phyloP scores from a whole-genome alignment of 2,113 vertebrate species.

The Bucco capensis region DNA sequence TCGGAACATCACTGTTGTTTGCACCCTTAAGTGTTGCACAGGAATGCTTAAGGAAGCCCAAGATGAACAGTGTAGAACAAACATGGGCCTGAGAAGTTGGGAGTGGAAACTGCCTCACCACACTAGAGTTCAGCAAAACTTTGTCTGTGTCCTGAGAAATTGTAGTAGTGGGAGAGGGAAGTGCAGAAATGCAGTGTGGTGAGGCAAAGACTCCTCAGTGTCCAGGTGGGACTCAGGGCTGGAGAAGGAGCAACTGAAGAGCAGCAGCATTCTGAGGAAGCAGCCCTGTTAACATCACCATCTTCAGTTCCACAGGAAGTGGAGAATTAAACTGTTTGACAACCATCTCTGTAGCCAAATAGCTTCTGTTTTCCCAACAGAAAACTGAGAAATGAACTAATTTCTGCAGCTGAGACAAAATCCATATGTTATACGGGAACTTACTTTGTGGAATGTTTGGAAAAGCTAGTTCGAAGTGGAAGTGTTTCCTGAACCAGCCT shows the following conservation, averaged over 20 bases:
- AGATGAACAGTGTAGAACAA: background rate
- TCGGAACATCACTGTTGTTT: background rate
- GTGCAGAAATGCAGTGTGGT: background rate
- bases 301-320: background rate
- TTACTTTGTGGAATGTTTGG: constrained; percentile 1
- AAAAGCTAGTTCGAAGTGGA: constrained; percentile 28
- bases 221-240: background rate
- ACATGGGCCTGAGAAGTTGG: background rate
- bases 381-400: background rate
- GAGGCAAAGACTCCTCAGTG: background rate
- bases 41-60: background rate
- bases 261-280: background rate
- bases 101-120: too few relatives aligned
- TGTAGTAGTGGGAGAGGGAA: background rate
- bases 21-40: background rate
- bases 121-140: too few relatives aligned
- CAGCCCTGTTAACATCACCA: background rate
- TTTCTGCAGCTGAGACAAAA: background rate
- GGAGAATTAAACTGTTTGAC: background rate
- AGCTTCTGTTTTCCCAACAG: constrained; percentile 14
- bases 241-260: background rate
- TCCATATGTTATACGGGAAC: background rate
- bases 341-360: background rate
- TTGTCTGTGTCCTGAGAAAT: too few relatives aligned
- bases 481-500: background rate